Conservation (phyloP, 2,113 vertebrate species). For the Saccopteryx bilineata region DNA sequence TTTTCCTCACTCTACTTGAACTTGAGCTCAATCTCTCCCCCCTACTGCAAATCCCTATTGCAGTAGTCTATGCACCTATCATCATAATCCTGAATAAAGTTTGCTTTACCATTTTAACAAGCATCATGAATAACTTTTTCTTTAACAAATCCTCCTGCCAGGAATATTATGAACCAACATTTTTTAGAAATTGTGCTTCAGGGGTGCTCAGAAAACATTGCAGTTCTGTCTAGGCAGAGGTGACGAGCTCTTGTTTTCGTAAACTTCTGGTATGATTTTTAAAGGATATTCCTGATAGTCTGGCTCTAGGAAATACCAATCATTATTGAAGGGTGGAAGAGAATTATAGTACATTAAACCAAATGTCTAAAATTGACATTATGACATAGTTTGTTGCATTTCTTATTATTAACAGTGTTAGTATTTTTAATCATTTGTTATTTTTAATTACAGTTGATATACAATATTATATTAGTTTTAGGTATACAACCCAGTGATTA, state of each 20-base stretch:
- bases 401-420: background rate
- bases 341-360: background rate
- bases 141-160: background rate
- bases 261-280: background rate
- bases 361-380: constrained; percentile 28
- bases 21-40: background rate
- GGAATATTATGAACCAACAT: background rate
- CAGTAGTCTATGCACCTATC: background rate
- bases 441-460: too few species aligned
- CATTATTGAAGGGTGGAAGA: background rate
- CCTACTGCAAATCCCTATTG: background rate
- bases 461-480: too few species aligned
- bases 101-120: background rate
- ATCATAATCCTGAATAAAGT: background rate
- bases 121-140: background rate
- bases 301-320: background rate
- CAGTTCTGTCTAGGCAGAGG: background rate
- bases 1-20: background rate
- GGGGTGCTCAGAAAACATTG: background rate
- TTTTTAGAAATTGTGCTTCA: background rate
- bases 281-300: background rate
- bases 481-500: too few species aligned
- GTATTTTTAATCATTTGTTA: background rate
- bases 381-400: background rate
- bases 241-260: background rate